Percentiles rank a stretch among this genome's conserved stretches.
Conservation (phyloP, 2,113 vertebrate species). For the Sebastes fasciatus region DNA sequence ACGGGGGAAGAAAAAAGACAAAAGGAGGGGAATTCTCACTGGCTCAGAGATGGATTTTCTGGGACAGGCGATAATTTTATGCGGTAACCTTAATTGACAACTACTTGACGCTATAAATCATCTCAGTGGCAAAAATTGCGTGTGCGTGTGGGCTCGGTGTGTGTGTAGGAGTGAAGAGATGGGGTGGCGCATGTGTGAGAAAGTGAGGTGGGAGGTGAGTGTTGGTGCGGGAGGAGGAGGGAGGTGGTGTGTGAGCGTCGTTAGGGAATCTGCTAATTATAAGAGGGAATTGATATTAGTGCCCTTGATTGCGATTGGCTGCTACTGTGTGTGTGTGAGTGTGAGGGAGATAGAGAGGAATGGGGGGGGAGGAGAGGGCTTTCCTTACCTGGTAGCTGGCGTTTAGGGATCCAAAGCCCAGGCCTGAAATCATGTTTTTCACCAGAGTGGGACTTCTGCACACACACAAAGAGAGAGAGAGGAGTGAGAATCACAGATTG, state of each 20-base stretch:
- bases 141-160: constrained; percentile 26
- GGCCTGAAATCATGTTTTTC: constrained; percentile 99
- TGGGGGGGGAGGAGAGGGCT: background rate
- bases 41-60: constrained; percentile 80
- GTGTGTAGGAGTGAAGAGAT: constrained; percentile 31
- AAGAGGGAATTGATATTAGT: constrained; percentile 86
- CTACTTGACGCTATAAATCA: constrained; percentile 86
- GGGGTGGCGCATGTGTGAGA: constrained; percentile 28
- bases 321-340: constrained; percentile 15
- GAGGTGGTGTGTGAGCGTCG: constrained; percentile 53
- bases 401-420: constrained; percentile 97
- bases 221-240: constrained; percentile 63
- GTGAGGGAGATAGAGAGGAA: background rate
- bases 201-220: constrained; percentile 73
- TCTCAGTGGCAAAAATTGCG: constrained; percentile 61
- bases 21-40: constrained; percentile 52
- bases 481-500: constrained; percentile 59
- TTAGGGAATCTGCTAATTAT: constrained; percentile 88
- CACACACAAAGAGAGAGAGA: constrained; percentile 21
- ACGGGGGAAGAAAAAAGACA: constrained; percentile 23
- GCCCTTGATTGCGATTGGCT: constrained; percentile 82
- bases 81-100: constrained; percentile 88
- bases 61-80: constrained; percentile 86
- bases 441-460: constrained; percentile 97
- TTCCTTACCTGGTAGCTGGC: constrained; percentile 96